A percentile compares a stretch with the other conserved stretches of the same genome.
phyloP scores from a whole-genome alignment of 2,888 invertebrate genomes.

The Globia sparganii region DNA sequence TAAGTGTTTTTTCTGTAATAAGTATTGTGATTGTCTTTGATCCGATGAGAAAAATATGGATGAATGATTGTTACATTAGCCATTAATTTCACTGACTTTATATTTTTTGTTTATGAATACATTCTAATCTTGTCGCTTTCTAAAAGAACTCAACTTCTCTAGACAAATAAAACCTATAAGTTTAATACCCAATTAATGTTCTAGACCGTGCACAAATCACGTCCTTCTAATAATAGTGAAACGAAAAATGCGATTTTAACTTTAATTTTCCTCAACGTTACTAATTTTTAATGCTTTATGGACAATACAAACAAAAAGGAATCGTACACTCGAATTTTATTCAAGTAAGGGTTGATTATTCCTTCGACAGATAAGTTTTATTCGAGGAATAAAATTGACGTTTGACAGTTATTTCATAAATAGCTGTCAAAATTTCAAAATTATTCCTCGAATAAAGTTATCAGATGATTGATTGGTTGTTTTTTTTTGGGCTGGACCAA shows the following conservation, averaged over 20 bases:
- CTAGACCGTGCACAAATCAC: slow-evolving; percentile 32
- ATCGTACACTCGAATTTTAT: not conserved
- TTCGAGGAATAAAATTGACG: too few relatives aligned
- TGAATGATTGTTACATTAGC: not conserved
- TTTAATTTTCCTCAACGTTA: slow-evolving; percentile 19
- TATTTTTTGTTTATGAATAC: not conserved
- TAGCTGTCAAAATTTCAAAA: too few relatives aligned
- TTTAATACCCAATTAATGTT: slow-evolving; percentile 5
- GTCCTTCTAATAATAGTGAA: slow-evolving; percentile 14
- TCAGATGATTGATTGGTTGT: too few relatives aligned
- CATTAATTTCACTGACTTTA: not conserved
- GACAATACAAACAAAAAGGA: not conserved
- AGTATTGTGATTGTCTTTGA: not conserved
- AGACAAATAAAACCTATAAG: slow-evolving; percentile 7
- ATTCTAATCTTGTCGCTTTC: not conserved
- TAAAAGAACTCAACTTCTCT: not conserved
- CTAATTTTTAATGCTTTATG: not conserved
- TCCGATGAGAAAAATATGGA: not conserved
- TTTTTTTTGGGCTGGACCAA: too few relatives aligned
- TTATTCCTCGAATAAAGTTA: too few relatives aligned
- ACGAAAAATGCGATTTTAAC: slow-evolving; percentile 18
- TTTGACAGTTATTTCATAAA: too few relatives aligned
- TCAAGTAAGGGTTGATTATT: too few relatives aligned
- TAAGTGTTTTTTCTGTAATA: not conserved
- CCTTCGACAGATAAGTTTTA: too few relatives aligned